Evolutionary conservation across 2,797 vertebrate genomes (phyloP).

Genomic region (Ceyx erithaca): DNA sequence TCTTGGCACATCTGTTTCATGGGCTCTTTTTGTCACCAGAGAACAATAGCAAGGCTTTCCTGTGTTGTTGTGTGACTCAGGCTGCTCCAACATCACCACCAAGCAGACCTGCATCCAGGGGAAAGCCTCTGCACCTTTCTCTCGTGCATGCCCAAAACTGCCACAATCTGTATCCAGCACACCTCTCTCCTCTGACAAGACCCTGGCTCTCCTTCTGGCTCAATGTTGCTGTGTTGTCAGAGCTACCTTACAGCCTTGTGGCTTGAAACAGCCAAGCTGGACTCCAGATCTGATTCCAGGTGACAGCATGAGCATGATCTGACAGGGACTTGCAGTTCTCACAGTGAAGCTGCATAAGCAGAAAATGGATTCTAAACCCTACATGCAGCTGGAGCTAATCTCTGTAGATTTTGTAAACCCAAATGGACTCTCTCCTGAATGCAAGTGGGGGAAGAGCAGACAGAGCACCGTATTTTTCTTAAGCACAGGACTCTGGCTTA

Average conservation of each 20-base stretch:
- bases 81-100: neutral
- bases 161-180: neutral
- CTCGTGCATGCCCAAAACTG: neutral
- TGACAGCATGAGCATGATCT: neutral
- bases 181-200: accelerated
- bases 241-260: neutral
- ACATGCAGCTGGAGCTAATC: neutral
- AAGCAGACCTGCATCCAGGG: neutral
- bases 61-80: neutral
- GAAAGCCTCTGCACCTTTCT: neutral
- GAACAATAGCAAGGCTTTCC: conserved; percentile 16
- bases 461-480: neutral
- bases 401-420: neutral
- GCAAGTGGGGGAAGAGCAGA: neutral
- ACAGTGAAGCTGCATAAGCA: neutral
- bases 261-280: neutral
- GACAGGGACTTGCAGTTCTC: neutral
- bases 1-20: neutral
- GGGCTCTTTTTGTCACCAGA: conserved; percentile 15
- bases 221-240: accelerated
- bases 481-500: neutral
- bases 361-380: neutral
- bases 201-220: accelerated
- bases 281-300: neutral
- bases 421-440: neutral